phyloP scores from a whole-genome alignment of 2,888 invertebrate genomes.

The Philhelius pedissequus region DNA sequence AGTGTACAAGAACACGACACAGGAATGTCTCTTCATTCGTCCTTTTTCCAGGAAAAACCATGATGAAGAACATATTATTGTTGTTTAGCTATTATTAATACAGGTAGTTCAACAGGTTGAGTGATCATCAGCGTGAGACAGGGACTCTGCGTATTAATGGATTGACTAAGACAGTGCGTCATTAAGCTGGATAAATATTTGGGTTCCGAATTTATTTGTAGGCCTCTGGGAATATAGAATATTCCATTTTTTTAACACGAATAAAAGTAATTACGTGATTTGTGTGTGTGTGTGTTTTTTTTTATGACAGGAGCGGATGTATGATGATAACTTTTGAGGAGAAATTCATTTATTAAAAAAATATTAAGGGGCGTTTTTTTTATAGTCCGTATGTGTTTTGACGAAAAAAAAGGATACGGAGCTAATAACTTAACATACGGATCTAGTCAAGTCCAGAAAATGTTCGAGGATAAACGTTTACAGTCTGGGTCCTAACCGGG shows the following conservation, averaged over 20 bases:
- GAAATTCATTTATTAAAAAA: too few species aligned
- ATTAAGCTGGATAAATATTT: constrained; percentile 3
- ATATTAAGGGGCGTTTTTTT: too few species aligned
- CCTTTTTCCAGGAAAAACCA: constrained; percentile 44
- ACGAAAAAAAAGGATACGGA: too few species aligned
- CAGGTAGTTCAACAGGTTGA: constrained; percentile 37
- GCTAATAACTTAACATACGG: too few species aligned
- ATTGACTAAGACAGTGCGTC: neutral
- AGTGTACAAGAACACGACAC: neutral
- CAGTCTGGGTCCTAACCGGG: too few species aligned
- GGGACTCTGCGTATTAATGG: neutral
- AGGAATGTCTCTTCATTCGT: constrained; percentile 8
- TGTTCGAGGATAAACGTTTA: too few species aligned
- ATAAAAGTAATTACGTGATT: constrained; percentile 30
- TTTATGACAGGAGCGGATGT: neutral
- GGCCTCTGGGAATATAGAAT: neutral
- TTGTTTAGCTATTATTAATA: neutral
- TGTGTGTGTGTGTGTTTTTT: neutral
- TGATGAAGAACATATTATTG: neutral
- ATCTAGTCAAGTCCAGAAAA: too few species aligned
- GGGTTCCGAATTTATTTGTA: neutral
- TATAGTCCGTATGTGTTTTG: too few species aligned
- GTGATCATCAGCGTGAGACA: neutral
- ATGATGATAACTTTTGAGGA: too few species aligned
- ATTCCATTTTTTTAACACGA: constrained; percentile 1